Evolutionary conservation across 2,797 vertebrate species (phyloP).

Genomic region (Lutjanus campechanus): DNA sequence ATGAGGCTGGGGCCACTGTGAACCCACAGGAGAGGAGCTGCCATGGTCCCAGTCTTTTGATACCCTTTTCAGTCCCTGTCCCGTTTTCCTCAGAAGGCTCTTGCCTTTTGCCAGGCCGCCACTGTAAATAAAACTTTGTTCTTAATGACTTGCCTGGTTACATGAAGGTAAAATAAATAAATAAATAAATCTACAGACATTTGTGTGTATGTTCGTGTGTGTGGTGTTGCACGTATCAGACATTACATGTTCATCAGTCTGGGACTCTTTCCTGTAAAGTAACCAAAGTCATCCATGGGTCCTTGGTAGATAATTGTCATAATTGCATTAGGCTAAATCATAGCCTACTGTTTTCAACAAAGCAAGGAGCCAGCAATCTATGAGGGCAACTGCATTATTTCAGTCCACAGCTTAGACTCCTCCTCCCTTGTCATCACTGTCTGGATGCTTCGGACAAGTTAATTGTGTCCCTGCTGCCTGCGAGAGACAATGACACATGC

Average conservation of each 20-base stretch:
- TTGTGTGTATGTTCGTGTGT: neutral
- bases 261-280: neutral
- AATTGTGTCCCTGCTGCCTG: neutral
- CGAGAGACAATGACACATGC: neutral
- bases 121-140: too few species aligned
- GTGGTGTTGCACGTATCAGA: neutral
- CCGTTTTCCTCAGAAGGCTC: too few species aligned
- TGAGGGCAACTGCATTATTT: neutral
- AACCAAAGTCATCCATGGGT: neutral
- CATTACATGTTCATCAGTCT: neutral
- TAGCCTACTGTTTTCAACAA: neutral
- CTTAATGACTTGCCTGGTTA: too few species aligned
- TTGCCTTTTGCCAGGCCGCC: too few species aligned
- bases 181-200: neutral
- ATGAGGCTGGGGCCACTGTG: neutral
- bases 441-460: neutral
- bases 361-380: neutral
- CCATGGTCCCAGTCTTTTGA: neutral
- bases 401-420: neutral
- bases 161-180: too few species aligned
- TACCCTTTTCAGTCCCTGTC: too few species aligned
- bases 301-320: neutral
- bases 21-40: neutral
- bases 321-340: neutral
- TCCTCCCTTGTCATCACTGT: neutral